These are phyloP conservation scores for Passer domesticus DNA, from an alignment of 2,113 vertebrate species.

Conservation along the genomic window DNA sequence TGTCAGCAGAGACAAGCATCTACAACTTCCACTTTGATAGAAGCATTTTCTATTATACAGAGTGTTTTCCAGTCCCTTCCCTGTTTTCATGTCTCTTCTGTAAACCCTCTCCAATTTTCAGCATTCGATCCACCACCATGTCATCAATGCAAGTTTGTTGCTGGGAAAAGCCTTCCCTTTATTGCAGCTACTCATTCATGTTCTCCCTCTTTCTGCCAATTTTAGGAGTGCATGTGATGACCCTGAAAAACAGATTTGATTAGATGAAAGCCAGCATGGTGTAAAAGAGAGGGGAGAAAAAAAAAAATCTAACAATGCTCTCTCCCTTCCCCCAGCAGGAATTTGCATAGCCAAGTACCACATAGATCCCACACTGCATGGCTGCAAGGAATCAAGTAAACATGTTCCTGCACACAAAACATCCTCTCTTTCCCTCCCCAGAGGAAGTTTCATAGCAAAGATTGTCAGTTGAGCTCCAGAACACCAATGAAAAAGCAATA, in stretches of 20 bases:
- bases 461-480: not conserved
- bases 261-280: not conserved
- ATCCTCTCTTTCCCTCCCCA: not conserved
- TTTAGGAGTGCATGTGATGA: conserved; percentile 33
- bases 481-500: not conserved
- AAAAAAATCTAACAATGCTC: not conserved
- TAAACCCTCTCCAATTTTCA: conserved; percentile 38
- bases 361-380: not conserved
- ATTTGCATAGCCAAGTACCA: not conserved
- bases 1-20: conserved; percentile 56
- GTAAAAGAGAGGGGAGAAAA: not conserved
- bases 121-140: not conserved
- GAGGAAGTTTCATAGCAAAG: not conserved
- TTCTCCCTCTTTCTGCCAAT: conserved; percentile 35
- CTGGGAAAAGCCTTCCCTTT: conserved; percentile 51
- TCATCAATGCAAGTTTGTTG: conserved; percentile 17
- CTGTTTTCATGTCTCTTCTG: conserved; percentile 18
- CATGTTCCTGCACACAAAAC: not conserved
- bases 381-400: not conserved
- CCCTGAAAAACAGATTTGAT: conserved; percentile 31
- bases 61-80: conserved; percentile 38
- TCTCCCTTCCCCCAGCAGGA: not conserved
- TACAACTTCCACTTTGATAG: conserved; percentile 37
- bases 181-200: conserved; percentile 29
- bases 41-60: conserved; percentile 9